These are phyloP conservation scores for Syncerus caffer DNA, from an alignment of 2,797 vertebrate species.

Conservation along the genomic window DNA sequence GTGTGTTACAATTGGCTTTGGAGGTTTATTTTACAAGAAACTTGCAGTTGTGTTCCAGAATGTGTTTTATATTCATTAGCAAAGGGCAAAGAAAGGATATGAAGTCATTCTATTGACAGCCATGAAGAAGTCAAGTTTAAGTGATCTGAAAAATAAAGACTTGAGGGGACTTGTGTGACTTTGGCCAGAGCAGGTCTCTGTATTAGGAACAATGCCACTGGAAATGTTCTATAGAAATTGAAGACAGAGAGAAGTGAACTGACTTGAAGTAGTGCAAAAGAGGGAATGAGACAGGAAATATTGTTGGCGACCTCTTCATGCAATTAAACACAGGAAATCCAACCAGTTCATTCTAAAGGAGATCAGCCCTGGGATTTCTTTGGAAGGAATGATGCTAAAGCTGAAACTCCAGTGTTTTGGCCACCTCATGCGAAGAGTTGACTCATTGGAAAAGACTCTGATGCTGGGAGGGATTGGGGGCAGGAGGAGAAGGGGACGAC, in stretches of 20 bases:
- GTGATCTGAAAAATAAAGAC: neutral
- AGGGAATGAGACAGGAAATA: neutral
- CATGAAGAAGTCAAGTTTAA: neutral
- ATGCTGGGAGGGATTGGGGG: too few relatives aligned
- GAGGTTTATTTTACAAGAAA: conserved; percentile 35
- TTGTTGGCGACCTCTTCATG: neutral
- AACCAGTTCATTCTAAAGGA: too few relatives aligned
- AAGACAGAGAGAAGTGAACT: neutral
- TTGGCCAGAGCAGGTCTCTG: neutral
- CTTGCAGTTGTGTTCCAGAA: neutral
- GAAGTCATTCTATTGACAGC: neutral
- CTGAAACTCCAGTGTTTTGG: too few relatives aligned
- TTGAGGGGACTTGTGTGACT: neutral
- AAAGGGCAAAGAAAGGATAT: neutral
- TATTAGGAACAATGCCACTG: neutral
- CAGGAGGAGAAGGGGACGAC: too few relatives aligned
- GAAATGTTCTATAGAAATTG: neutral
- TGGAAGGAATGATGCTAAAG: too few relatives aligned
- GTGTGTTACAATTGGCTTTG: conserved; percentile 43
- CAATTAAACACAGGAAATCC: neutral
- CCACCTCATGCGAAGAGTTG: too few relatives aligned
- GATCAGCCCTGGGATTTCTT: too few relatives aligned
- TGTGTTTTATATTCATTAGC: neutral
- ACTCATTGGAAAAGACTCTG: too few relatives aligned
- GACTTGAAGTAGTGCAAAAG: neutral